Evolutionary conservation across 2,797 vertebrate genomes (phyloP), one percentile per base, ranked within the genome.

Genomic region (Sardinella longiceps): DNA sequence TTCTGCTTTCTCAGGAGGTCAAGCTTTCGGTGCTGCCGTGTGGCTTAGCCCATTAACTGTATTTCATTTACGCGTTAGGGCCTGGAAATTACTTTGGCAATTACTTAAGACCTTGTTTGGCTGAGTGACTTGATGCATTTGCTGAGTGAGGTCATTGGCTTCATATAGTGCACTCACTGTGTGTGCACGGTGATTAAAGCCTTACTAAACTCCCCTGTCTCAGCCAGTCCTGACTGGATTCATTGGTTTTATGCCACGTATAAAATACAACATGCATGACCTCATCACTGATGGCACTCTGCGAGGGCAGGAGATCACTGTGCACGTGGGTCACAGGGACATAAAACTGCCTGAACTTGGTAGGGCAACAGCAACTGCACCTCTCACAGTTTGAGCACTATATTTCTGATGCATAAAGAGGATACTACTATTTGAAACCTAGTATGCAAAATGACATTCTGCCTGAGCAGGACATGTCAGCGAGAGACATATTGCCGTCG

Each of bases 401-500:
- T 86, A 89, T 94, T 92, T 84, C 86, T 53, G 88, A 89, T 85
- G 86, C 89, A 91, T 90, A 87, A 92, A 89, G 87, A 91, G 81
- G 91, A 90, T 88, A 92, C 91, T 91, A 92, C 87, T 87, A 90
- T 88, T 81, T 92, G 93, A 91, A 92, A 93, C 90, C 91, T 74
- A 81, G 80, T 85, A 91, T 84, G 89, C 88, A 80, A 87, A 88
- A 88, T 92, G 91, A 92, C 91, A 93, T 91, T 92, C 90, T 88
- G 83, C 88, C 89, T 84, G 86, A 84, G 87, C 53, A 46, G 82
- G 84, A 45, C 84, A 84, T 84, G 87, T 85, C 90, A 91, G 77
- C 43, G 10, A 86, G 88, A 83, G 86, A 91, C 80, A 88, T 88
- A 91, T 86, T 90, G 74, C 89, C 81, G 28, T 66, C n/a, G 77